These are phyloP conservation scores for Siniperca chuatsi DNA, from an alignment of 2,113 vertebrate genomes.

Conservation along the genomic window DNA sequence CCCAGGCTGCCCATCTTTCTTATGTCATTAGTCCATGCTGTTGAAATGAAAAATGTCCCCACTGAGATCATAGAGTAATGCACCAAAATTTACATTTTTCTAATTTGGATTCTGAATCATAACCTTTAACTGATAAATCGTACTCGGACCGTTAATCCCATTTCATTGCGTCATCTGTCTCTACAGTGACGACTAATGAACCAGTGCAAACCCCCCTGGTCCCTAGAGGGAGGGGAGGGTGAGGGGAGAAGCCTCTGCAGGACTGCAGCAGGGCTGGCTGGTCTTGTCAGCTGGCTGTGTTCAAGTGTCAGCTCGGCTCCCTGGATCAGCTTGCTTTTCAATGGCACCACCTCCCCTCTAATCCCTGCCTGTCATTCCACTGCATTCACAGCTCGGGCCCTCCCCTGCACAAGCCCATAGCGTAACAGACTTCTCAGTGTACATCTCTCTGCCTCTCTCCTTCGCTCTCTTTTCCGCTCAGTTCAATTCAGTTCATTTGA, in stretches of 20 bases:
- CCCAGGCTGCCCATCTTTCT: background rate
- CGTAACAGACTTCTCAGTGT: constrained; percentile 66
- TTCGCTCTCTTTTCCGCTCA: constrained; percentile 19
- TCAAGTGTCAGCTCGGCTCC: constrained; percentile 75
- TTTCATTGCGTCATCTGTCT: constrained; percentile 51
- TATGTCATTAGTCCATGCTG: constrained; percentile 3
- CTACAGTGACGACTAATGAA: constrained; percentile 53
- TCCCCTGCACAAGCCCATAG: constrained; percentile 64
- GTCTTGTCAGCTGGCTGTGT: constrained; percentile 76
- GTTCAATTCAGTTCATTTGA: constrained; percentile 21
- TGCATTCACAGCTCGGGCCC: constrained; percentile 70
- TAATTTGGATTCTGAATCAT: constrained; percentile 43
- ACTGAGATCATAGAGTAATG: constrained; percentile 3
- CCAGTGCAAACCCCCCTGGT: constrained; percentile 15
- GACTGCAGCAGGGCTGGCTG: constrained; percentile 67
- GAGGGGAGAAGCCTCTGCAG: constrained; percentile 42
- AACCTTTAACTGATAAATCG: constrained; percentile 51
- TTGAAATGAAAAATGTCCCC: constrained; percentile 32
- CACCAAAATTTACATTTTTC: constrained; percentile 33
- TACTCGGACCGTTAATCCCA: constrained; percentile 37
- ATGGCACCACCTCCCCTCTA: constrained; percentile 79
- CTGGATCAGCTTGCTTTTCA: constrained; percentile 77
- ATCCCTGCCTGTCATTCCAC: constrained; percentile 79
- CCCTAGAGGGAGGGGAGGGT: background rate
- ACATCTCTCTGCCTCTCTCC: constrained; percentile 36